Evolutionary conservation across 2,113 vertebrate genomes (phyloP), one percentile per base, ranked within the genome.

Genomic region (Columba livia): DNA sequence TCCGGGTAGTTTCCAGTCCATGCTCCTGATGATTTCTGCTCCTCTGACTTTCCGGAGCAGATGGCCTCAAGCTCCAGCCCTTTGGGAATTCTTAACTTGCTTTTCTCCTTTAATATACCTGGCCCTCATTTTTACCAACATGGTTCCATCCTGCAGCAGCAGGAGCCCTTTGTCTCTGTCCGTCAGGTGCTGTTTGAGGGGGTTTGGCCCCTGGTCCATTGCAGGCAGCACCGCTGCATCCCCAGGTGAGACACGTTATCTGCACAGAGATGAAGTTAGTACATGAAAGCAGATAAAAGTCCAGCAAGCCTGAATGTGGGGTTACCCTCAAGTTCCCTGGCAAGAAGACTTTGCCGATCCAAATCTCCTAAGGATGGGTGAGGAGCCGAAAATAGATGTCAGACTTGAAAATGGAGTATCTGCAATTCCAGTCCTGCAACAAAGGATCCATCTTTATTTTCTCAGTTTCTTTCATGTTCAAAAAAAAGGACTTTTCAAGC

Each of bases 371-470:
- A 72, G 44, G 48, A 67, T 38, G 57, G 25, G 31, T 1, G 17
- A 81, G 67, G 70, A 83, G 38, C 20, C 75, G 85, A 85, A 93
- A 92, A 74, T 47, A 75, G 61, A 38, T 32, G 31, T 36, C 28
- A 50, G 66, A 50, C 88, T 79, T 93, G 44, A 57, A 95, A 88
- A 95, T 38, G 0, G 5, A 93, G 53, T 93, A 53, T 88, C 79
- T 80, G 74, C 71, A 65, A 93, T 95, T 91, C 40, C 54, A 88
- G 74, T 91, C 54, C 67, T 72, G 60, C 60, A 73, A 92, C 94
- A 94, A 96, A 95, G 51, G 71, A n/a, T 31, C 64, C 44, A 66
- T 92, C 92, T 94, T 90, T 94, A 93, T 94, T 94, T 94, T 93
- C 79, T 83, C 64, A 4, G 14, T 62, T 93, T 85, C 95, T 95